Conservation (phyloP, 1,140 invertebrate species). For the Periplaneta americana region DNA sequence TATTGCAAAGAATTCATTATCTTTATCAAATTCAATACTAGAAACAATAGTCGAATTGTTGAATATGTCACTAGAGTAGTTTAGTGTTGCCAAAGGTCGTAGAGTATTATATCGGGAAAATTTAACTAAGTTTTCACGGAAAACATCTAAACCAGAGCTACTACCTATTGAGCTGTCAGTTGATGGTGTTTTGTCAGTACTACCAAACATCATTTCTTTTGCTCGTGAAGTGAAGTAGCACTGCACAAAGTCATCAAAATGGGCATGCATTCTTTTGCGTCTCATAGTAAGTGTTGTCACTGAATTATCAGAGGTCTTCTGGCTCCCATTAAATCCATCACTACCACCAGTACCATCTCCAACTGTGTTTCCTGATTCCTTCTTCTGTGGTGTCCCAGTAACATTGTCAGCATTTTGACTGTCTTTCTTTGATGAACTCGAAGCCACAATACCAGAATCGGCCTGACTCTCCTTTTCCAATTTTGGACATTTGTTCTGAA, state of each 20-base stretch:
- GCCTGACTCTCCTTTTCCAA: constrained; percentile 26
- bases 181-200: constrained; percentile 28
- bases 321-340: constrained; percentile 42
- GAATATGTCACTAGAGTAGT: constrained; percentile 85
- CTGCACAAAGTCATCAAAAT: constrained; percentile 87
- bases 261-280: constrained; percentile 71
- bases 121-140: constrained; percentile 82
- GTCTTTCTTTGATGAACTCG: constrained; percentile 2
- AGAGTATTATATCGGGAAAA: constrained; percentile 81
- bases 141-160: constrained; percentile 63
- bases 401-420: neutral
- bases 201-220: constrained; percentile 61
- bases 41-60: constrained; percentile 92
- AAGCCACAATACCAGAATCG: neutral
- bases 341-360: constrained; percentile 14
- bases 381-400: neutral
- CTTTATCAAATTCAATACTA: constrained; percentile 96
- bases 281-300: constrained; percentile 52
- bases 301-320: constrained; percentile 33
- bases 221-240: constrained; percentile 77
- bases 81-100: constrained; percentile 77
- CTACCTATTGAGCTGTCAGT: constrained; percentile 29
- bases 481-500: constrained; percentile 47
- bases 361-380: neutral
- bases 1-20: constrained; percentile 94